Evolutionary conservation across 2,113 vertebrate genomes (phyloP).

Genomic region (Sinocyclocheilus maitianheensis): DNA sequence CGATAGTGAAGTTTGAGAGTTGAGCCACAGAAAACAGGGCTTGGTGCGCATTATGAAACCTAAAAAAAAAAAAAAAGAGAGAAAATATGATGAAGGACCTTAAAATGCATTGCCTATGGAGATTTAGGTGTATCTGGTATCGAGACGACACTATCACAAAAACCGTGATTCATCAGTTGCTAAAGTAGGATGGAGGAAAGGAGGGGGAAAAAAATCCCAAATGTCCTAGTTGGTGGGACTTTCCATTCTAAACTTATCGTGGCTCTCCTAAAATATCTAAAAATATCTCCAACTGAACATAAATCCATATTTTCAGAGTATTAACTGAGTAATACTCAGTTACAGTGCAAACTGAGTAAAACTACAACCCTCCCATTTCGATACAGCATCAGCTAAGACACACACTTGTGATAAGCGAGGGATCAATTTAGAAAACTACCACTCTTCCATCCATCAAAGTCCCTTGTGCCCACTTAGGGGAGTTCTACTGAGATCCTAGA

Average conservation of each 20-base stretch:
- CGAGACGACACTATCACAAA: neutral
- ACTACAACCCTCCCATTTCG: slow-evolving; percentile 36
- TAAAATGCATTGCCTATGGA: neutral
- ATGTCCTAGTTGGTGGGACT: slow-evolving; percentile 1
- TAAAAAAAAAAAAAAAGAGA: slow-evolving; percentile 56
- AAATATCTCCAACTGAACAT: slow-evolving; percentile 8
- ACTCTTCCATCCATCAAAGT: slow-evolving; percentile 58
- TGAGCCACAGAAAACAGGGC: slow-evolving; percentile 79
- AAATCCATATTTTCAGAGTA: neutral
- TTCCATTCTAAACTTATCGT: slow-evolving; percentile 28
- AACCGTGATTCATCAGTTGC: neutral
- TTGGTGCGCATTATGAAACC: slow-evolving; percentile 80
- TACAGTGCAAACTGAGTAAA: slow-evolving; percentile 30
- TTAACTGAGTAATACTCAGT: neutral
- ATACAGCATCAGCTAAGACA: slow-evolving; percentile 53
- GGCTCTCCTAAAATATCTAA: slow-evolving; percentile 7
- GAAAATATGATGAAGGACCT: slow-evolving; percentile 39
- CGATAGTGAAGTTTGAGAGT: slow-evolving; percentile 71
- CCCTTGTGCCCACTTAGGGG: slow-evolving; percentile 60
- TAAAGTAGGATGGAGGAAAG: neutral
- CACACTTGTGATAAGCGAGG: slow-evolving; percentile 51
- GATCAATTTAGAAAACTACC: slow-evolving; percentile 59
- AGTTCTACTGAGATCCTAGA: slow-evolving; percentile 49
- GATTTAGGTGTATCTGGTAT: neutral
- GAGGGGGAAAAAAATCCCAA: neutral